These are phyloP conservation scores for Gnathonemus longibarbis DNA, from an alignment of 2,113 vertebrate species.

Conservation along the genomic window DNA sequence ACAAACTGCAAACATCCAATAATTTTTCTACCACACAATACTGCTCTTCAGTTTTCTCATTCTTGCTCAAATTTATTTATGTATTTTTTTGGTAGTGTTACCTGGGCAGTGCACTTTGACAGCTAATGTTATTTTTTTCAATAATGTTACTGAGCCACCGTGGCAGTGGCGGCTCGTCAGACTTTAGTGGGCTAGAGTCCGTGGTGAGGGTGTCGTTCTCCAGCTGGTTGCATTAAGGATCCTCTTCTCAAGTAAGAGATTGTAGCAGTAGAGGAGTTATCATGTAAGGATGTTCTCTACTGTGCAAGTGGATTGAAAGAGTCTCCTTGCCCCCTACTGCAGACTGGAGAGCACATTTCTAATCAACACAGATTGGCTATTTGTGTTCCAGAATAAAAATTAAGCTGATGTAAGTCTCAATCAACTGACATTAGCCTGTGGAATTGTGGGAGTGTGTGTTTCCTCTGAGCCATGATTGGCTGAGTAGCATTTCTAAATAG, in stretches of 20 bases:
- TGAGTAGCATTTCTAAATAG: background rate
- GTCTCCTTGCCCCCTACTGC: background rate
- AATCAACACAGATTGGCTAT: background rate
- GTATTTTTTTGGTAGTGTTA: background rate
- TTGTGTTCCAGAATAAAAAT: background rate
- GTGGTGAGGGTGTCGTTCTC: background rate
- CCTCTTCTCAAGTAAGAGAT: background rate
- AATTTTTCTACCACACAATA: background rate
- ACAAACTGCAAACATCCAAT: background rate
- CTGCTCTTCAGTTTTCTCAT: background rate
- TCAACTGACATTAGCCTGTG: background rate
- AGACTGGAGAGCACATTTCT: background rate
- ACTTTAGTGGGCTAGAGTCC: background rate
- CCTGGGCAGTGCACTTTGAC: background rate
- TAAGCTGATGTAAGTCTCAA: background rate
- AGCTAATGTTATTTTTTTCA: background rate
- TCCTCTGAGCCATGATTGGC: background rate
- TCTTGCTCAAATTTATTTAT: background rate
- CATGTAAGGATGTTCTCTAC: conserved; percentile 29
- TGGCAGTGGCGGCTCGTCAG: background rate
- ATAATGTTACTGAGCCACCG: background rate
- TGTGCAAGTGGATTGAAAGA: conserved; percentile 36
- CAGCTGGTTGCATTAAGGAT: background rate
- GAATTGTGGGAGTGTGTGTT: background rate
- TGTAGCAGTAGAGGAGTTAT: conserved; percentile 11